Percentiles rank a stretch among this genome's conserved stretches.
Conservation (phyloP, 2,113 vertebrate genomes). For the Microcebus ravelobensis region DNA sequence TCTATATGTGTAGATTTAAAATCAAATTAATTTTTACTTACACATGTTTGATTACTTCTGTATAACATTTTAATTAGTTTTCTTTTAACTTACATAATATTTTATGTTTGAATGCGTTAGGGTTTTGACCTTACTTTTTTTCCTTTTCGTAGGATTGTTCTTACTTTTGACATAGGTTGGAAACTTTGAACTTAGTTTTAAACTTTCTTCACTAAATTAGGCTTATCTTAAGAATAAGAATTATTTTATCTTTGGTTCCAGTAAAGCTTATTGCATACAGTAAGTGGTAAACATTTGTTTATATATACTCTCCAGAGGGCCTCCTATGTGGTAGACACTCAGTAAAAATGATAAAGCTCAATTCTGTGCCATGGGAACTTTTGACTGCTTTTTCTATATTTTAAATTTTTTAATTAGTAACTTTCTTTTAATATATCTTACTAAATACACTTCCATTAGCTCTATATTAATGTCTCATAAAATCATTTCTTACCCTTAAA, state of each 20-base stretch:
- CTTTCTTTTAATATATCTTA: not conserved
- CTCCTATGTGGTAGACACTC: not conserved
- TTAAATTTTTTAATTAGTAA: not conserved
- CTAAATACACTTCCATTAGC: not conserved
- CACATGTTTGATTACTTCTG: not conserved
- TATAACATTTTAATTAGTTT: conserved; percentile 28
- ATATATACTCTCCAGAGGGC: not conserved
- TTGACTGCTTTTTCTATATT: conserved; percentile 13
- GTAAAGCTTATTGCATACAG: not conserved
- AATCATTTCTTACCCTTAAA: conserved; percentile 4
- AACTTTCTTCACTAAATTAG: conserved; percentile 8
- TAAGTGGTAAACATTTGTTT: conserved; percentile 24
- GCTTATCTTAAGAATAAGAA: not conserved
- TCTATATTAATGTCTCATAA: not conserved
- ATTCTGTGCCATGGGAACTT: not conserved
- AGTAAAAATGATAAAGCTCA: conserved; percentile 9
- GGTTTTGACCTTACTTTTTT: conserved; percentile 7
- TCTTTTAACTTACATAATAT: conserved; percentile 12
- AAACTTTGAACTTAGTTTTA: conserved; percentile 37
- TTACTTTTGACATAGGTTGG: conserved; percentile 39
- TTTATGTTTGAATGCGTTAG: conserved; percentile 17
- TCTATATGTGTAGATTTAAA: not conserved
- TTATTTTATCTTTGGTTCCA: not conserved
- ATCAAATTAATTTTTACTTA: not conserved
- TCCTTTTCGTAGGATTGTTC: not conserved